Base-by-base conservation (phyloP, 2,113 vertebrate genomes). In the Cyprinodon variegatus region DNA sequence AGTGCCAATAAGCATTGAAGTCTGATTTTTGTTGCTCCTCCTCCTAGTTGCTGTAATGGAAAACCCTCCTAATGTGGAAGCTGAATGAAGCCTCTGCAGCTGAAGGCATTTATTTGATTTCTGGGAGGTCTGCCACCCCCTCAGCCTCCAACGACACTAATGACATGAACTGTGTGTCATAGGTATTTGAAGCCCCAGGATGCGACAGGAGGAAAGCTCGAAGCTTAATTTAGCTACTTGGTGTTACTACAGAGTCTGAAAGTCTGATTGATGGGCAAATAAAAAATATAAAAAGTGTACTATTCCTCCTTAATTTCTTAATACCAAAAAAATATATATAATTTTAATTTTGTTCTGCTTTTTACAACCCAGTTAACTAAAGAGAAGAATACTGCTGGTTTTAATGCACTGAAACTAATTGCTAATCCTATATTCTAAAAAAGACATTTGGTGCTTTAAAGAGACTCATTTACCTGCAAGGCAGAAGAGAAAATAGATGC, bases 41-140 rank as follows among this genome's bases (percentile, higher is more conserved):
- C 41, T 40, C 63, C 14, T 43, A 66, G 11, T 60, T 63, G 38
- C 50, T 57, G 20, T 57, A 50, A 72, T 11, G 74, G 65, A 75
- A 80, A 66, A 14, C 41, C 48, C 38, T 74, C 8, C 10, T 57
- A 70, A 53, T 63, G 72, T n/a, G 70, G 65, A 40, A 78, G 65
- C 50, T 79, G 62, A 2, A 4, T 29, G 62, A 20, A 22, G 37
- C 45, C 43, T 65, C 45, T 53, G 3, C 66, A 78, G 62, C 68
- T 78, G 78, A 61, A 70, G 84, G 88, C 72, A 81, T 71, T 70
- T 68, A 53, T 79, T 70, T 84, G 57, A 77, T 87, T 82, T 78
- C 70, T 45, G 12, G 6, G 38, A 61, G 41, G 67, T 72, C 74
- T 43, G 20, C 79, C 80, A 57, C 50, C 82, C 72, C 61, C 72